Percentiles rank a stretch among this genome's conserved stretches.
Evolutionary conservation across 2,888 invertebrate species (phyloP).

Genomic region (Dolichopus griseipennis): DNA sequence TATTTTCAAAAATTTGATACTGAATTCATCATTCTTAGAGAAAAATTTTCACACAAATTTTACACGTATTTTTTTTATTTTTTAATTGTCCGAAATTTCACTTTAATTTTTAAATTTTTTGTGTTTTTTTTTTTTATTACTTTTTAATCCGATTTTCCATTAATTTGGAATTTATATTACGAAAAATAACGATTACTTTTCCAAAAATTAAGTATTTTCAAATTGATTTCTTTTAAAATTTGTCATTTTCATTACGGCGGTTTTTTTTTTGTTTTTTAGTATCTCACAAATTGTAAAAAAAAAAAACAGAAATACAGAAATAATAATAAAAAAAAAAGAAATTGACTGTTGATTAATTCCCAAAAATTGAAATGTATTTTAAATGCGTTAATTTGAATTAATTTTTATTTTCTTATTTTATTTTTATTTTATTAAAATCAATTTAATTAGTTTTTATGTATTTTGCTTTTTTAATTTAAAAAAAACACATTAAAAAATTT

Average conservation of each 20-base stretch:
- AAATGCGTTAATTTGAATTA: neutral
- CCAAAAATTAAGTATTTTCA: constrained; percentile 6
- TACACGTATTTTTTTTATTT: neutral
- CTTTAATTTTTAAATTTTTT: neutral
- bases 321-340: neutral
- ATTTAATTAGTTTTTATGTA: neutral
- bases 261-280: no score
- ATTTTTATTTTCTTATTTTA: neutral
- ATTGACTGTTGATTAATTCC: constrained; percentile 1
- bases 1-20: neutral
- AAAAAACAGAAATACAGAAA: neutral
- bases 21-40: neutral
- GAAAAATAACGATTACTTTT: neutral
- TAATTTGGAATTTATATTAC: no score
- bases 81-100: neutral
- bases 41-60: neutral
- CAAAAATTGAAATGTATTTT: neutral
- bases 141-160: no score
- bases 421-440: neutral
- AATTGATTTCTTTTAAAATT: neutral
- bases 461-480: neutral
- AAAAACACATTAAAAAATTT: neutral
- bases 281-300: no score
- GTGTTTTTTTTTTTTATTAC: no score
- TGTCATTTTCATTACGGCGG: neutral